Conservation (phyloP, 2,797 vertebrate species). For the Apogon talboti region DNA sequence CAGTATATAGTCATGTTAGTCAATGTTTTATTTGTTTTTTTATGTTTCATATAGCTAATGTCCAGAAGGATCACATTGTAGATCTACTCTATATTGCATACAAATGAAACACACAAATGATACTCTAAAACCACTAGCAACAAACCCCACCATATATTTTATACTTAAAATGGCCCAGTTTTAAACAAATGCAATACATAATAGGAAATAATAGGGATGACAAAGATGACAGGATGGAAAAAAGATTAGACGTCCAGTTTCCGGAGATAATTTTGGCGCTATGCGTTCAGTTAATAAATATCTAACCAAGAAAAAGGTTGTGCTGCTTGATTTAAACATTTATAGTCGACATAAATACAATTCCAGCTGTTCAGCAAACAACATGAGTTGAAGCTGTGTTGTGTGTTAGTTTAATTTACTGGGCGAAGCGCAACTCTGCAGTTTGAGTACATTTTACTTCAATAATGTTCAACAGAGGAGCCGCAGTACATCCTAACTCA, state of each 20-base stretch:
- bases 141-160: not conserved
- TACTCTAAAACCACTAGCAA: not conserved
- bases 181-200: no score
- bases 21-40: conserved; percentile 57
- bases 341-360: conserved; percentile 45
- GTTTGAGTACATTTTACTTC: conserved; percentile 59
- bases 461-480: conserved; percentile 38
- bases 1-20: conserved; percentile 41
- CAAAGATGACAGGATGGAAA: no score
- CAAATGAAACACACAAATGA: not conserved
- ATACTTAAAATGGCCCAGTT: not conserved
- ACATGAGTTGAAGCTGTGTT: conserved; percentile 18
- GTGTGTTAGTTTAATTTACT: conserved; percentile 34
- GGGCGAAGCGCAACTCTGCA: conserved; percentile 36
- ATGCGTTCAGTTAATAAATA: conserved; percentile 1
- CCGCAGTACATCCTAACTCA: conserved; percentile 35
- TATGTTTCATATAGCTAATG: conserved; percentile 41
- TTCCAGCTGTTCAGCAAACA: conserved; percentile 34
- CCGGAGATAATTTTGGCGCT: no score
- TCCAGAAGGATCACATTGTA: conserved; percentile 8
- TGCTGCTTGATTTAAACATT: conserved; percentile 43
- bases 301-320: conserved; percentile 14
- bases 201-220: no score
- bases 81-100: conserved; percentile 2
- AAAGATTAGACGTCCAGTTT: no score